These are phyloP conservation scores for Chaetodon trifascialis DNA, from an alignment of 2,113 vertebrate genomes.

Conservation along the genomic window DNA sequence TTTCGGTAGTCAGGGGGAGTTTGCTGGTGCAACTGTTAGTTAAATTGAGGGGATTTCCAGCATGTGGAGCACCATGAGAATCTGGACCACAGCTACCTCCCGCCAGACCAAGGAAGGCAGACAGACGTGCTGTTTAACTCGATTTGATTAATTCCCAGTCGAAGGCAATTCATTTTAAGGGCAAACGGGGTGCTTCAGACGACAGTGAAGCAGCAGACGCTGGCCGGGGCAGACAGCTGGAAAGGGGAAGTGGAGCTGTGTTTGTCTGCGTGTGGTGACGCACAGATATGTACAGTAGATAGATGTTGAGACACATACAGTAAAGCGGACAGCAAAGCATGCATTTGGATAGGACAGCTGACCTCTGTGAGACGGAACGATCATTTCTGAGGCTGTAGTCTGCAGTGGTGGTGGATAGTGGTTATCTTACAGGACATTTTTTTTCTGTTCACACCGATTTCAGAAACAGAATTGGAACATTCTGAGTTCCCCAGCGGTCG, in stretches of 20 bases:
- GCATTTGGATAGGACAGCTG: neutral
- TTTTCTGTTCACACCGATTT: neutral
- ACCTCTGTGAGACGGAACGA: neutral
- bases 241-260: conserved; percentile 10
- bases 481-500: neutral
- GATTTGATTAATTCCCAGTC: conserved; percentile 23
- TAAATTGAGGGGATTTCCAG: conserved; percentile 82
- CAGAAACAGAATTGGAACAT: neutral
- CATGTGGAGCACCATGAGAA: conserved; percentile 70
- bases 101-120: conserved; percentile 15
- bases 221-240: neutral
- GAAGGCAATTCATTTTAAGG: conserved; percentile 22
- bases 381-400: neutral
- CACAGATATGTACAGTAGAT: neutral
- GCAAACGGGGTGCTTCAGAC: conserved; percentile 37
- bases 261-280: conserved; percentile 5
- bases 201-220: conserved; percentile 29
- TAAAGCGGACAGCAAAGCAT: neutral
- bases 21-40: conserved; percentile 51
- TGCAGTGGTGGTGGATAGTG: no score
- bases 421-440: neutral
- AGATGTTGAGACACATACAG: neutral
- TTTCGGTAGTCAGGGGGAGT: conserved; percentile 30
- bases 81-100: conserved; percentile 50
- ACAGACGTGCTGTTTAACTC: conserved; percentile 14